Percentiles rank a stretch among this genome's conserved stretches.
These are phyloP conservation scores for Archocentrus centrarchus DNA, from an alignment of 2,113 vertebrate species.

Conservation along the genomic window DNA sequence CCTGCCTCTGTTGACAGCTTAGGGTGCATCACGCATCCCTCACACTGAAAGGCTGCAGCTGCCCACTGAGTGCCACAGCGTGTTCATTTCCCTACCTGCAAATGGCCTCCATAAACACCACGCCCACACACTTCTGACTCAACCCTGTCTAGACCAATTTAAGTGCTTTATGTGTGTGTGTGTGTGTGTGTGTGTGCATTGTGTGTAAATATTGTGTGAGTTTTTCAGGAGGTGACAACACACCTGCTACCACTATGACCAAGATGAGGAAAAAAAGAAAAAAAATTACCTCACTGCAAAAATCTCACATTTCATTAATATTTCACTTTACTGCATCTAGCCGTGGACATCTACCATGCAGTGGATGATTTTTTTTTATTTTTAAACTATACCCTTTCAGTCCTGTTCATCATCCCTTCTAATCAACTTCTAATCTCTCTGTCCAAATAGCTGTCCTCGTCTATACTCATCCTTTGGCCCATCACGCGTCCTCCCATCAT, in stretches of 20 bases:
- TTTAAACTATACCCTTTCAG: background rate
- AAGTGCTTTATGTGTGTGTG: constrained; percentile 19
- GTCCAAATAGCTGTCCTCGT: accelerated
- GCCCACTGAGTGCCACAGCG: constrained; percentile 61
- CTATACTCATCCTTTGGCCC: background rate
- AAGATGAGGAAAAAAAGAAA: background rate
- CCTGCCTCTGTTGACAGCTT: background rate
- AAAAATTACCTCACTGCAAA: constrained; percentile 57
- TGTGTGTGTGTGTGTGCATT: constrained; percentile 17
- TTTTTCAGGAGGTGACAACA: constrained; percentile 42
- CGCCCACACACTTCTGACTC: constrained; percentile 5
- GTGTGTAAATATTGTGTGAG: constrained; percentile 33
- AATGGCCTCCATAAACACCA: constrained; percentile 48
- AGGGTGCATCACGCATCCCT: constrained; percentile 25
- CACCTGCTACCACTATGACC: constrained; percentile 40
- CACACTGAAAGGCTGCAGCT: constrained; percentile 35
- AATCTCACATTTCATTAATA: constrained; percentile 55
- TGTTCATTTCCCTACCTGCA: constrained; percentile 59
- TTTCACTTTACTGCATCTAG: constrained; percentile 51
- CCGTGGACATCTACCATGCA: constrained; percentile 38
- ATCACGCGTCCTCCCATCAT: background rate
- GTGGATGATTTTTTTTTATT: background rate
- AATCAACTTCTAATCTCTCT: background rate
- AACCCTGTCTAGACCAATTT: constrained; percentile 11
- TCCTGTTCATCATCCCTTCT: background rate